Evolutionary conservation across 2,888 invertebrate species (phyloP).

Genomic region (Hofmannophila pseudospretella): DNA sequence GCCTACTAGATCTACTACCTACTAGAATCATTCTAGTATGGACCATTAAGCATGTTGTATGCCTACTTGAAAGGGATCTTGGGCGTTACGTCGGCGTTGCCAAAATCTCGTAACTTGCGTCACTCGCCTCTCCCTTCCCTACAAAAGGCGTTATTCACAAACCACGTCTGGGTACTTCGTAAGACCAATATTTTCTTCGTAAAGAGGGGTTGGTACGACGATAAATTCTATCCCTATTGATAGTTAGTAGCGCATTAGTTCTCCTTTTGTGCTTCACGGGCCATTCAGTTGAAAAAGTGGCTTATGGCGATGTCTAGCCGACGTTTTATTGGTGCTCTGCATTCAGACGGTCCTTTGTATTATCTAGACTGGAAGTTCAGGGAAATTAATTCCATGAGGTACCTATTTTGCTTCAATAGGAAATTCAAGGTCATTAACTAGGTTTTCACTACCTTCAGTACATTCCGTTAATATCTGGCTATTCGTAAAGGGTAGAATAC

Average conservation of each 20-base stretch:
- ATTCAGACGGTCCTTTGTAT: neutral
- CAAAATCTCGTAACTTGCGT: constrained; percentile 22
- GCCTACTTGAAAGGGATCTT: no score
- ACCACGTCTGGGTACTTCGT: constrained; percentile 70
- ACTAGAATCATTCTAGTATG: no score
- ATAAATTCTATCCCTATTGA: constrained; percentile 72
- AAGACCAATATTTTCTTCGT: constrained; percentile 73
- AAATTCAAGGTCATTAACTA: no score
- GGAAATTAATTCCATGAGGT: no score
- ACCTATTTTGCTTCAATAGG: no score
- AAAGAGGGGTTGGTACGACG: constrained; percentile 58
- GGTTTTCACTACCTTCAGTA: no score
- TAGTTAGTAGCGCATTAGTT: constrained; percentile 72
- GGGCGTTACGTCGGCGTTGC: no score
- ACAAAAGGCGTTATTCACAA: constrained; percentile 64
- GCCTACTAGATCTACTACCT: no score
- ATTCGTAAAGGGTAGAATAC: no score
- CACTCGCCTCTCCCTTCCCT: constrained; percentile 26
- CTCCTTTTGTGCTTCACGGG: constrained; percentile 57
- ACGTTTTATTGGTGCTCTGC: constrained; percentile 32
- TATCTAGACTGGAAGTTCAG: no score
- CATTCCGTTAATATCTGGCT: no score
- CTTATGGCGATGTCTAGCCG: constrained; percentile 31
- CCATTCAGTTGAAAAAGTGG: constrained; percentile 65
- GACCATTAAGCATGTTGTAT: no score